A percentile compares a stretch with the other conserved stretches of the same genome.
These are phyloP conservation scores for Saxidomus purpurata DNA, from an alignment of 1,140 invertebrate genomes.

Conservation along the genomic window DNA sequence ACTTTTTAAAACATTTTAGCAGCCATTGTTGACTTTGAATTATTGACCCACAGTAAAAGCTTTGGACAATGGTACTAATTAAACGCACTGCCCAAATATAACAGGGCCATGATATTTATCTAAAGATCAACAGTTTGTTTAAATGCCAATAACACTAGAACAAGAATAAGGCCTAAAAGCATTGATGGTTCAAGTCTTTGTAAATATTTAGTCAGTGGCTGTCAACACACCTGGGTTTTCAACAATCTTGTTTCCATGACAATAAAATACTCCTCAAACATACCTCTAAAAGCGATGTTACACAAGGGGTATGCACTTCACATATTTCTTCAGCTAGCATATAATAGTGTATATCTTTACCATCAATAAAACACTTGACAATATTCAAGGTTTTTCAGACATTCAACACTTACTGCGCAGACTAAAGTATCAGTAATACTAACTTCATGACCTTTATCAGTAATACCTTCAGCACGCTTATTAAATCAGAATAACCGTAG, in stretches of 20 bases:
- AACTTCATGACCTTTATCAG: neutral
- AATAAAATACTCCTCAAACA: slow-evolving; percentile 34
- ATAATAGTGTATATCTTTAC: neutral
- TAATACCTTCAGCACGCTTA: neutral
- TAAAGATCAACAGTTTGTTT: slow-evolving; percentile 26
- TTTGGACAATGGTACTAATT: slow-evolving; percentile 54
- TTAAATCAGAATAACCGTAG: neutral
- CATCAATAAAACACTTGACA: neutral
- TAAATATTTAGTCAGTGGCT: neutral
- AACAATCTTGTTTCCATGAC: slow-evolving; percentile 23
- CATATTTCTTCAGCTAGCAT: neutral
- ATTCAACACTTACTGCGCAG: no score
- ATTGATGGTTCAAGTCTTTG: neutral
- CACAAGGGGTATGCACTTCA: neutral
- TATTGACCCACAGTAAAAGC: slow-evolving; percentile 48
- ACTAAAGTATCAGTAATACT: no score
- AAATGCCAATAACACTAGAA: slow-evolving; percentile 21
- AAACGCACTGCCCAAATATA: slow-evolving; percentile 7
- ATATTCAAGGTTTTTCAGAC: neutral
- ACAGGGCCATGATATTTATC: neutral
- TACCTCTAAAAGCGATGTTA: neutral
- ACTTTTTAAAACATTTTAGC: slow-evolving; percentile 64
- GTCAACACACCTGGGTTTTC: slow-evolving; percentile 41
- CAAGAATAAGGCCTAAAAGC: neutral
- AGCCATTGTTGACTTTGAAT: slow-evolving; percentile 29